A percentile compares a stretch with the other conserved stretches of the same genome.
Evolutionary conservation across 1,140 invertebrate genomes (phyloP).

Genomic region (Panagrolaimus sp.): DNA sequence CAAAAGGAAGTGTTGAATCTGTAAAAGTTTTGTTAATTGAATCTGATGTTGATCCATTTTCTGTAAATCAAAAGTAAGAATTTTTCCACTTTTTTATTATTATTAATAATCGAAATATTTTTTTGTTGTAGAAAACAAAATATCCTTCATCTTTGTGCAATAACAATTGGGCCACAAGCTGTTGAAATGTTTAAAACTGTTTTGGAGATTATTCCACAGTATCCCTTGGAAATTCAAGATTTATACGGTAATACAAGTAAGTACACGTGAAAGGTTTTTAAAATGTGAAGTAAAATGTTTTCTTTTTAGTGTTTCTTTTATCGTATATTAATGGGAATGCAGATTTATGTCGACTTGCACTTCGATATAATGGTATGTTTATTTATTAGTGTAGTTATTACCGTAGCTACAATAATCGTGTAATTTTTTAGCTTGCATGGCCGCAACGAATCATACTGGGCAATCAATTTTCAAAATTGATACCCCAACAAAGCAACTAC

Average conservation of each 20-base stretch:
- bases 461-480: slow-evolving; percentile 90
- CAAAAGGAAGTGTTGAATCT: slow-evolving; percentile 75
- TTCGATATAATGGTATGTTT: slow-evolving; percentile 72
- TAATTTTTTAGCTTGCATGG: slow-evolving; percentile 77
- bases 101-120: neutral
- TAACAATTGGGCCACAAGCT: slow-evolving; percentile 78
- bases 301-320: slow-evolving; percentile 69
- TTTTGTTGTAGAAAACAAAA: slow-evolving; percentile 75
- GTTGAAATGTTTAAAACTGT: slow-evolving; percentile 88
- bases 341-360: slow-evolving; percentile 77
- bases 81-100: neutral
- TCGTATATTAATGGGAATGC: slow-evolving; percentile 92
- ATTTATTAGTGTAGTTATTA: no score
- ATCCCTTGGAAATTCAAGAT: slow-evolving; percentile 82
- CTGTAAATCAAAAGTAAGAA: slow-evolving; percentile 63
- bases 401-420: no score
- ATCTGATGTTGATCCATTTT: slow-evolving; percentile 66
- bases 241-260: slow-evolving; percentile 73
- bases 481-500: slow-evolving; percentile 84
- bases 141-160: slow-evolving; percentile 79
- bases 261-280: no score
- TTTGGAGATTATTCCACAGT: slow-evolving; percentile 83
- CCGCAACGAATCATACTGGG: slow-evolving; percentile 80
- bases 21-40: slow-evolving; percentile 73
- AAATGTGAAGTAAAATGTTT: neutral